Evolutionary conservation across 2,113 vertebrate species (phyloP).

Genomic region (Odobenus rosmarus): DNA sequence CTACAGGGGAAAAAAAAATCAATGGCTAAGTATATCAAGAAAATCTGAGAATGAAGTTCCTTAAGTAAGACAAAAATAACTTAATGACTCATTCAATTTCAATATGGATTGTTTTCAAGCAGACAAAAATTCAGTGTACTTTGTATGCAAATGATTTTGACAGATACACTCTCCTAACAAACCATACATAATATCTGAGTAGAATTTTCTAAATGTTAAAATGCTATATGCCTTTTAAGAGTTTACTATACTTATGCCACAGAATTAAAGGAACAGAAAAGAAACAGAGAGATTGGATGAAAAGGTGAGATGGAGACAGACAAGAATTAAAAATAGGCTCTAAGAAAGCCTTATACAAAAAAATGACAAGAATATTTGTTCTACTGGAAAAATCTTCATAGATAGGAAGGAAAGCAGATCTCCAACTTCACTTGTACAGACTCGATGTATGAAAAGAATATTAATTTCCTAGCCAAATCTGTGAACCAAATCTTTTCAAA

Average conservation of each 20-base stretch:
- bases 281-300: background rate
- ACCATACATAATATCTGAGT: background rate
- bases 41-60: background rate
- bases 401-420: background rate
- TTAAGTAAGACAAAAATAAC: conserved; percentile 46
- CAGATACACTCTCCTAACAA: background rate
- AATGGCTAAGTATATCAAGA: background rate
- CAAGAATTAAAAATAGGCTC: background rate
- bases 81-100: background rate
- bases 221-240: background rate
- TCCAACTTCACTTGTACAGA: background rate
- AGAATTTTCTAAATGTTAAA: background rate
- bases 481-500: conserved; percentile 2
- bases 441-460: background rate
- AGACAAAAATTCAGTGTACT: conserved; percentile 6
- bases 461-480: background rate
- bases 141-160: background rate
- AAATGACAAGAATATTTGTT: conserved; percentile 4
- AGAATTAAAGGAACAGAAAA: conserved; percentile 36
- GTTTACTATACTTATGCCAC: background rate
- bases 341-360: background rate
- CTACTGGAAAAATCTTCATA: background rate
- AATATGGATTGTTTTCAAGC: background rate
- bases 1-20: background rate
- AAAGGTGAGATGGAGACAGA: background rate